phyloP scores from a whole-genome alignment of 1,140 invertebrate species.

The Dendroctonus ponderosae region DNA sequence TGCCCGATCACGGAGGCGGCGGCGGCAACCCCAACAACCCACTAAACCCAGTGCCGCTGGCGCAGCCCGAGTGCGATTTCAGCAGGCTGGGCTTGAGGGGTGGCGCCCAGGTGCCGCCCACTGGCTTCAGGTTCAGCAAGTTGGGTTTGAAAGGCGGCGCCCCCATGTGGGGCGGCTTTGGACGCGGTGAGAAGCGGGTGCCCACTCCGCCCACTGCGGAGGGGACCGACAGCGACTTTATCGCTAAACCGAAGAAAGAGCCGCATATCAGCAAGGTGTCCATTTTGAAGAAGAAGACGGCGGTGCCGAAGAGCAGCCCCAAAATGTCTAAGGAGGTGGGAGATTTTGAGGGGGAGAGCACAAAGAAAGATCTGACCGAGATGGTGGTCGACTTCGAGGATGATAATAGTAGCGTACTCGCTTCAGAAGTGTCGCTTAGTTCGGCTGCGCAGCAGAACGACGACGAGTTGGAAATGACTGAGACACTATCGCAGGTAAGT shows the following conservation, averaged over 20 bases:
- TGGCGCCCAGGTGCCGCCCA: slow-evolving; percentile 57
- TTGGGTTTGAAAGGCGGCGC: slow-evolving; percentile 68
- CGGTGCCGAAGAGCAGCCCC: slow-evolving; percentile 53
- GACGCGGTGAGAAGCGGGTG: slow-evolving; percentile 46
- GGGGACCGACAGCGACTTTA: neutral
- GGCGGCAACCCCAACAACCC: slow-evolving; percentile 51
- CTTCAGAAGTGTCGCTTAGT: slow-evolving; percentile 60
- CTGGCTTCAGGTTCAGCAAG: slow-evolving; percentile 58
- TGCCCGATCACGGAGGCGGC: slow-evolving; percentile 32
- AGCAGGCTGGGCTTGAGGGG: slow-evolving; percentile 65
- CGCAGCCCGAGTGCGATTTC: slow-evolving; percentile 55
- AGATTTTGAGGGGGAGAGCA: slow-evolving; percentile 47
- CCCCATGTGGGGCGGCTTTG: slow-evolving; percentile 63
- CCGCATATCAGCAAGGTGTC: slow-evolving; percentile 58
- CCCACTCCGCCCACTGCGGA: slow-evolving; percentile 38
- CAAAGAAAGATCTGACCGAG: slow-evolving; percentile 47
- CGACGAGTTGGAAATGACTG: slow-evolving; percentile 62
- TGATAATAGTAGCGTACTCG: slow-evolving; percentile 59
- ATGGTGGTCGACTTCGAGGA: slow-evolving; percentile 61
- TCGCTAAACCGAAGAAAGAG: slow-evolving; percentile 47
- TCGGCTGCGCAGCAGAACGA: slow-evolving; percentile 56
- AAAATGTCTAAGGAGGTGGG: slow-evolving; percentile 49
- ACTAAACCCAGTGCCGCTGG: slow-evolving; percentile 55
- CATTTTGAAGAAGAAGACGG: slow-evolving; percentile 56
- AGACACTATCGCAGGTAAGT: slow-evolving; percentile 54